Base-by-base conservation (phyloP, 1,140 invertebrate species). In the Pteromalus puparum region DNA sequence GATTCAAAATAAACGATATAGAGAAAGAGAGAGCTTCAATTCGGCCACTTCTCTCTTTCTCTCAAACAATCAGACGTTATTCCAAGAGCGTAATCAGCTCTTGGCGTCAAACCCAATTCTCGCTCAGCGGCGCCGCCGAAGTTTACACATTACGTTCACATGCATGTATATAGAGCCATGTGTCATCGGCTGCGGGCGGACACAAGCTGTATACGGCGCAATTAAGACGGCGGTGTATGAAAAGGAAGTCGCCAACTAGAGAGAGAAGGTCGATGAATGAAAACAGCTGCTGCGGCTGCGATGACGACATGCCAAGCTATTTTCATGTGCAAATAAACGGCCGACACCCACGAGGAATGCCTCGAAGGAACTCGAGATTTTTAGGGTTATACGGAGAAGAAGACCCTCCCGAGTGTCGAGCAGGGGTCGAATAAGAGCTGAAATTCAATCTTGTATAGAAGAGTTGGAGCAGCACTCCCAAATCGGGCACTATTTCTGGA, bases 221-320 rank as follows among this genome's bases (percentile, higher is more conserved):
- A 87, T 84, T 83, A 83, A 83, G 21, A 76, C 65, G 81, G 34
- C 77, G 77, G 87, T 48, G 85, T 82, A 85, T 86, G 53, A 87
- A 88, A 87, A 91, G 91, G 91, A 91, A 91, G 90, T 91, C 77
- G 87, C 86, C 84, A 90, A 90, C 87, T 90, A 90, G 89, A 88
- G 89, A 88, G 89, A 87, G 87, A 89, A 87, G 88, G 85, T 91
- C 89, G 88, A 84, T 91, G 88, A 91, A 92, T 92, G 91, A 89
- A 91, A 92, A 92, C 91, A 92, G 91, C 90, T 92, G 91, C 90
- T 87, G 82, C 82, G 86, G 34, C 79, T 34, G 24, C 86, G 88
- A 91, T 91, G 91, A 92, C 90, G 90, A 90, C 90, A 90, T 88
- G 88, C 76, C 67, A 48, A 75, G 88, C 88, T 90, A 91, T 90